These are phyloP conservation scores for Pangasianodon gigas DNA, from an alignment of 2,113 vertebrate genomes.

Conservation along the genomic window DNA sequence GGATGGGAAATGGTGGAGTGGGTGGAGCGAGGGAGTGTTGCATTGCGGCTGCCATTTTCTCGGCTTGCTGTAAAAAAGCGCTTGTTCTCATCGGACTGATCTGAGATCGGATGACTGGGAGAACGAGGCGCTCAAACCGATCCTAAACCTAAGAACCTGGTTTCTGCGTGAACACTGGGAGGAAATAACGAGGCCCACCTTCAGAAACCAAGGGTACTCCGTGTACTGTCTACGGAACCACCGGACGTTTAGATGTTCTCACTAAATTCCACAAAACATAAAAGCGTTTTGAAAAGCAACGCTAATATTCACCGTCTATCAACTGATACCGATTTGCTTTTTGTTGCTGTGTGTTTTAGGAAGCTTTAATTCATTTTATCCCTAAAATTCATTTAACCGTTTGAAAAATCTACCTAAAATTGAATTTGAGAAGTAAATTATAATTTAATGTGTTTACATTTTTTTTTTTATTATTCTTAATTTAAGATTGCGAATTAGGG, in stretches of 20 bases:
- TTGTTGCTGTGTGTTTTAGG: not conserved
- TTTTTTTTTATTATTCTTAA: not conserved
- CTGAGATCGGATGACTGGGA: constrained; percentile 34
- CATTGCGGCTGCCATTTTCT: constrained; percentile 75
- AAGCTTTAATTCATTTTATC: not conserved
- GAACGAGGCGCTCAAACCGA: not conserved
- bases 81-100: constrained; percentile 17
- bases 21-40: constrained; percentile 44
- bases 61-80: constrained; percentile 61
- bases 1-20: constrained; percentile 44
- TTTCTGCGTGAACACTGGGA: not conserved
- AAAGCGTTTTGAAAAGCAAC: not conserved
- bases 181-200: not conserved
- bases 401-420: not conserved
- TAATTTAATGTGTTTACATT: not conserved
- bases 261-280: constrained; percentile 3
- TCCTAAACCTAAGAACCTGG: constrained; percentile 16
- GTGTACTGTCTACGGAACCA: not conserved
- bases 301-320: not conserved
- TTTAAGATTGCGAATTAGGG: not conserved
- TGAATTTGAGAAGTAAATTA: not conserved
- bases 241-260: not conserved
- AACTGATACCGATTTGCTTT: not conserved
- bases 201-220: constrained; percentile 16
- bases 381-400: not conserved